Base-by-base conservation (phyloP, 1,140 invertebrate genomes). In the Gyrodactylus salaris region DNA sequence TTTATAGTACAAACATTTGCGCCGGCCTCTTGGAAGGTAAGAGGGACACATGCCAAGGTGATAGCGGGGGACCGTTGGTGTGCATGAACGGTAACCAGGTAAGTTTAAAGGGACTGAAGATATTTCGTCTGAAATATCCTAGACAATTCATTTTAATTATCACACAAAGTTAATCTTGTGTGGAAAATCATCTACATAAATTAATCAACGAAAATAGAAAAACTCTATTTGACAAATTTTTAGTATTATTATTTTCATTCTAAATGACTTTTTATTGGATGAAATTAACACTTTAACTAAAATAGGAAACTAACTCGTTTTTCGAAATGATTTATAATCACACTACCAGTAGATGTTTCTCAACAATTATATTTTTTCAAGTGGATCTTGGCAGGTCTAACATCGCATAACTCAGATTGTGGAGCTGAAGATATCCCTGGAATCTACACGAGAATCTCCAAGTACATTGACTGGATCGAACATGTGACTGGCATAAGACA, bases 401-500 rank as follows among this genome's bases (percentile, higher is more conserved):
- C 27, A 20, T 74, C 74, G 1, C 71, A 74, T 27, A 71, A 71
- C 1, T 2, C 1, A 20, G 72, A n/a, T 0, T 72, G 74, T 69
- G 69, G 69, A 2, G 20, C 16, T n/a, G 25, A 72, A 16, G 23
- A 68, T 25, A 68, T 24, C 54, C 71, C 70, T 25, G 74, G 74
- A 20, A 69, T 74, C 27, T 74, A 74, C 34, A 74, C 74, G 1
- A 27, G 72, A 7, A 68, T 73, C 16, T 26, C 26, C 20, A 1
- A 24, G 24, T 74, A 72, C 25, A 24, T 74, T 1, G 27, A 54
- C 24, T 74, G 74, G 74, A 74, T 74, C 73, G 2, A 74, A 70
- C 27, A 24, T 71, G 24, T 24, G 26, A 71, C 70, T 24, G 70
- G 70, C 1, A 1, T 71, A 7, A 54, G 34, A 54, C 34, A 54